A percentile compares a stretch with the other conserved stretches of the same genome.
Evolutionary conservation across 2,888 invertebrate genomes (phyloP).

Genomic region (Volucella zonaria): DNA sequence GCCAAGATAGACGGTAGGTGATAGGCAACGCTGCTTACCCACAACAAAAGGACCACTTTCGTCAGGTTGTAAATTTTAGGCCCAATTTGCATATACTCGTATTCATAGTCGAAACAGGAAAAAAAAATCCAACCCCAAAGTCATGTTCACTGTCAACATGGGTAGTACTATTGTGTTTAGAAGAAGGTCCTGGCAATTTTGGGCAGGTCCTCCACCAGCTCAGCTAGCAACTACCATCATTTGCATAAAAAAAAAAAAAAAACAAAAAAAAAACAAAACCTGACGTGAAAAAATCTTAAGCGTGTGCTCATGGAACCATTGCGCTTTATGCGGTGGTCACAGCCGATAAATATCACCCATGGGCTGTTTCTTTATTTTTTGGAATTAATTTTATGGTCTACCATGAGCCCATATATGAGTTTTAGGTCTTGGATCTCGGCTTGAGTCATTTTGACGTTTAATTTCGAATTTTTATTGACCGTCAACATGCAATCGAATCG

Average conservation of each 20-base stretch:
- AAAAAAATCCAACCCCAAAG: slow-evolving; percentile 42
- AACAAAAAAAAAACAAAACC: slow-evolving; percentile 25
- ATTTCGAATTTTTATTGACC: slow-evolving; percentile 60
- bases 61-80: slow-evolving; percentile 69
- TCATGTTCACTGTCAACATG: slow-evolving; percentile 63
- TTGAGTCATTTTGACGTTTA: slow-evolving; percentile 41
- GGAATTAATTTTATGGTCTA: slow-evolving; percentile 72
- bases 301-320: slow-evolving; percentile 77
- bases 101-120: slow-evolving; percentile 59
- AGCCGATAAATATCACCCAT: slow-evolving; percentile 73
- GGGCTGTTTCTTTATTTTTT: background rate
- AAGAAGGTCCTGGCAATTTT: too few relatives aligned
- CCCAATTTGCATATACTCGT: slow-evolving; percentile 59
- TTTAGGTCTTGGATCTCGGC: slow-evolving; percentile 4
- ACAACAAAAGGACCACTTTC: slow-evolving; percentile 72
- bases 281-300: slow-evolving; percentile 73
- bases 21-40: slow-evolving; percentile 49
- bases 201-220: background rate
- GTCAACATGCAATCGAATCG: slow-evolving; percentile 59
- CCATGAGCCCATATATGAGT: slow-evolving; percentile 45
- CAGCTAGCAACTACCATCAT: background rate
- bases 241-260: background rate
- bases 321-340: slow-evolving; percentile 77
- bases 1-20: background rate
- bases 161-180: too few relatives aligned